Evolutionary conservation across 2,113 vertebrate species (phyloP), one percentile per base, ranked within the genome.

Genomic region (Gymnobelideus leadbeateri): DNA sequence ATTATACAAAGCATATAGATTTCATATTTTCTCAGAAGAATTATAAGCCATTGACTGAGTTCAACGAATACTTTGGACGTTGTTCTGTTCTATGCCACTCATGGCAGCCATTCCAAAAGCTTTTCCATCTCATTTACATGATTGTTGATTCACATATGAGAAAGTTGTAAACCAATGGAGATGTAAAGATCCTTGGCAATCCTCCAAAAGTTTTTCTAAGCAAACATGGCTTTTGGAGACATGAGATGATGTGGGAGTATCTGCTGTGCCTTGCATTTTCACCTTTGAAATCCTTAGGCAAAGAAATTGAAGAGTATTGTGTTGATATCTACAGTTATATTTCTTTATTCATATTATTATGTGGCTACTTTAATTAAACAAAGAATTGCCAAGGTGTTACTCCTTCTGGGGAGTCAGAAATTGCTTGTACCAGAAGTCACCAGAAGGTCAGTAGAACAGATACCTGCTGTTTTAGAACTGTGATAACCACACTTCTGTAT

Each of bases 161-260:
- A 77, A 93, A 77, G 68, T 94, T 28, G 77, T 14, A 21, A 90
- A 90, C 68, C 77, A 84, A 24, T 37, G 49, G 84, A 96, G 43
- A 95, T 1, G 31, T 94, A 94, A 31, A 19, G 49, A 2, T 21
- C 68, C 91, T 93, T 93, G 53, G 47, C 92, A 95, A 91, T 31
- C 89, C 50, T 43, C 28, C 43, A 53, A 68, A 53, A 2, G 23
- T 49, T 93, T 51, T 94, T 21, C 51, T 50, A 19, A 52, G n/a
- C 37, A 50, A 26, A 7, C 4, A 6, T 37, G 43, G 53, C 25
- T 21, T 49, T 43, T 23, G 9, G 26, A 90, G 5, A 31, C 19
- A 89, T 50, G 23, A 25, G 0, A 12, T 50, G 24, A 50, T 90
- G 23, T 47, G 43, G 28, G n/a, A 89, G 43, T 89, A 89, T 46